Evolutionary conservation across 1,140 invertebrate species (phyloP), one percentile per base, ranked within the genome.

Genomic region (Bombyx mandarina): DNA sequence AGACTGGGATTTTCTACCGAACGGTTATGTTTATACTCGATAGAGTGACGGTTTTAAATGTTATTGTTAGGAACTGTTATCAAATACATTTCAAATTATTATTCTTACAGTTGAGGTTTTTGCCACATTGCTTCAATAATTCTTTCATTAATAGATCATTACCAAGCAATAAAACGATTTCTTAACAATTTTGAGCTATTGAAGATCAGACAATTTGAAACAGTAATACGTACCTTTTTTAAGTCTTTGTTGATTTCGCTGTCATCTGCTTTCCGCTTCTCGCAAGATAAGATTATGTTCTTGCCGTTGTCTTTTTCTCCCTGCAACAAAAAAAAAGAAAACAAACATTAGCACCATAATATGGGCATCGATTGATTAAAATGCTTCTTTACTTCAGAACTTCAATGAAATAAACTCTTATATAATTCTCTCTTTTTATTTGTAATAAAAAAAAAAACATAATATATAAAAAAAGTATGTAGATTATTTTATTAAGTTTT

Each of bases 261-360:
- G 54, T 92, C 92, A 63, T 91, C 91, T 5, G 92, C 92, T 89
- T 93, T 93, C 60, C 92, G 82, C 69, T 93, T 93, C 75, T 92
- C 92, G 46, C 91, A 91, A 59, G 90, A 89, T 51, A 90, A 79
- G 53, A 91, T 81, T 73, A 91, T 91, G 55, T 83, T 87, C 71
- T 91, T 92, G 12, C 82, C 83, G 62, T 75, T 82, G 63, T 92
- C 91, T 65, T 90, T 91, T 64, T 89, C 88, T 49, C 88, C 88
- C 79, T 90, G 84, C 57, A 89, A 89, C 70, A 89, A 89, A 77
- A 57, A 52, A 73, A 56, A 57, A 18, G 1, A 18, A 35, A 1
- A 35, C 26, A 35, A 35, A 35, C 0, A 35, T 35, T 35, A 35
- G 1, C 26, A 35, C 26, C 4, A 35, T 35, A 35, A 35, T 35